Conservation (phyloP, 1,140 invertebrate species). For the Oryzaephilus surinamensis region DNA sequence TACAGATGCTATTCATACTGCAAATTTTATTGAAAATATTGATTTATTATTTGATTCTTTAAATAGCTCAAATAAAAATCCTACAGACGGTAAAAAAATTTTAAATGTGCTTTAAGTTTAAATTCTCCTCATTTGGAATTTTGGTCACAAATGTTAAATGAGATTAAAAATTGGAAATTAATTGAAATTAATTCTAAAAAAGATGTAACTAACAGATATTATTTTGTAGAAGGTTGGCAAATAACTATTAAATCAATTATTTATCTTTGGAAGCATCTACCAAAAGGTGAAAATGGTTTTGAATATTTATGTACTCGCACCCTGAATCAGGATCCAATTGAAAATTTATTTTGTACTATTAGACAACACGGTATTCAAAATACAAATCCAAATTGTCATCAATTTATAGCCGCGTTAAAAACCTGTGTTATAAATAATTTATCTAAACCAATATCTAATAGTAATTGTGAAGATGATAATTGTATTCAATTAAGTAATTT, state of each 20-base stretch:
- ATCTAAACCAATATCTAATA: not conserved
- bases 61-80: constrained; percentile 4
- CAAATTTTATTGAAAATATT: constrained; percentile 13
- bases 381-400: constrained; percentile 13
- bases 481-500: constrained; percentile 5
- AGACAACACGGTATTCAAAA: constrained; percentile 8
- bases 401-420: constrained; percentile 10
- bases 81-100: constrained; percentile 7
- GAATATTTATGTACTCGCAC: constrained; percentile 7
- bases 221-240: constrained; percentile 9
- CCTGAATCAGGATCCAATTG: constrained; percentile 12
- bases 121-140: constrained; percentile 9
- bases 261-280: constrained; percentile 6
- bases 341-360: constrained; percentile 12
- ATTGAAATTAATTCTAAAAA: constrained; percentile 1
- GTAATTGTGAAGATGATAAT: constrained; percentile 9
- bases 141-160: constrained; percentile 5
- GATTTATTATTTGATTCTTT: constrained; percentile 13
- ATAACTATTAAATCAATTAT: constrained; percentile 9
- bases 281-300: constrained; percentile 6
- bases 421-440: constrained; percentile 12
- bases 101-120: constrained; percentile 3
- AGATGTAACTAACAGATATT: constrained; percentile 1
- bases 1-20: constrained; percentile 12
- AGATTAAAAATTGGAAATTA: constrained; percentile 11